phyloP scores from a whole-genome alignment of 2,888 invertebrate species.

The Branchipolynoe longqiensis region DNA sequence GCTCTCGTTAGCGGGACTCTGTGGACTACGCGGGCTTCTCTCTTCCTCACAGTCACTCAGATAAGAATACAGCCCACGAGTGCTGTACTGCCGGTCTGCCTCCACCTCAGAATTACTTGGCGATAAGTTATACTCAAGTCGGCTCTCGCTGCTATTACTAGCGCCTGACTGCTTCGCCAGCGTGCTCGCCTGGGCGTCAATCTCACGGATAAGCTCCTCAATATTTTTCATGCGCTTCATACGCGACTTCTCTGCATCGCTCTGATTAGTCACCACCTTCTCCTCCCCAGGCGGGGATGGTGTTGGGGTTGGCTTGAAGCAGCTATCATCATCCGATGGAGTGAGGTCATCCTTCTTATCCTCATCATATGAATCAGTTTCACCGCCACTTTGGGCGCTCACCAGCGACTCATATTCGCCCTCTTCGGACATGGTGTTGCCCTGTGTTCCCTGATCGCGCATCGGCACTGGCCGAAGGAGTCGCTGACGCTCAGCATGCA shows the following conservation, averaged over 20 bases:
- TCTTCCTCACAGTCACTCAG: slow-evolving; percentile 44
- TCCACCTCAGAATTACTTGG: slow-evolving; percentile 27
- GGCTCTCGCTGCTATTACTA: neutral
- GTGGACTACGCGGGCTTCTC: slow-evolving; percentile 14
- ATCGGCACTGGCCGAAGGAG: neutral
- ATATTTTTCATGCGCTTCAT: slow-evolving; percentile 42
- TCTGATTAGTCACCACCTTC: neutral
- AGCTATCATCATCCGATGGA: slow-evolving; percentile 54
- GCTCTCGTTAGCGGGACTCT: slow-evolving; percentile 22
- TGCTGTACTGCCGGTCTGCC: neutral
- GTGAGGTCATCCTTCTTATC: slow-evolving; percentile 13
- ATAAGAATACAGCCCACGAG: neutral
- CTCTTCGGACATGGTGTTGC: slow-evolving; percentile 42
- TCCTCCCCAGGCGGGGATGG: slow-evolving; percentile 37
- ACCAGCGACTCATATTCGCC: slow-evolving; percentile 40
- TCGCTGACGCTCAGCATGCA: slow-evolving; percentile 3
- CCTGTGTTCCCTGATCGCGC: slow-evolving; percentile 23
- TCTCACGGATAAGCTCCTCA: slow-evolving; percentile 51
- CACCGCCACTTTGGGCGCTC: slow-evolving; percentile 16
- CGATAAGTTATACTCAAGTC: neutral
- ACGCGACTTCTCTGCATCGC: slow-evolving; percentile 33
- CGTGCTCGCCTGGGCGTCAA: slow-evolving; percentile 49
- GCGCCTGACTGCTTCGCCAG: slow-evolving; percentile 43
- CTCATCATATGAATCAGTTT: slow-evolving; percentile 18
- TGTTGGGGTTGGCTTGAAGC: slow-evolving; percentile 39